Evolutionary conservation across 2,888 invertebrate species (phyloP).

Genomic region (Rotaria magnacalcarata): DNA sequence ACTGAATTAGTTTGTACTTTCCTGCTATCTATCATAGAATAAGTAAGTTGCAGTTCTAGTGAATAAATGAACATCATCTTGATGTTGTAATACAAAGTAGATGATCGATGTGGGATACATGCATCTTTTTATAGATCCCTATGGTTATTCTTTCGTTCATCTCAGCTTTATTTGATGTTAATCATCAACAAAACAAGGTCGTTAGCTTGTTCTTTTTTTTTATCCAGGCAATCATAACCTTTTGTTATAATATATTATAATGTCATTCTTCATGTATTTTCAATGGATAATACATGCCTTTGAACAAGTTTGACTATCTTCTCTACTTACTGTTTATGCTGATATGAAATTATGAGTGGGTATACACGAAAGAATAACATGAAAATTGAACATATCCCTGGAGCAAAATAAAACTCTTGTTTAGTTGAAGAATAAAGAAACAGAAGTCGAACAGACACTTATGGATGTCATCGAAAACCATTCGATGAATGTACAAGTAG

Average conservation of each 20-base stretch:
- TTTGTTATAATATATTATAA: conserved; percentile 12
- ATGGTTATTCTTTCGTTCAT: background rate
- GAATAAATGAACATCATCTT: background rate
- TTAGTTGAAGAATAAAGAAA: background rate
- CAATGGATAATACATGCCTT: background rate
- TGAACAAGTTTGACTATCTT: background rate
- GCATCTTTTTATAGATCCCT: background rate
- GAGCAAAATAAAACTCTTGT: background rate
- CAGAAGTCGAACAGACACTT: conserved; percentile 10
- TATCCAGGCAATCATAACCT: background rate
- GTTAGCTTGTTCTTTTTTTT: background rate
- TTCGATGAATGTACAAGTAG: background rate
- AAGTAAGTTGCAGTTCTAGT: background rate
- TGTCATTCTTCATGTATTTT: background rate
- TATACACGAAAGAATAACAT: background rate
- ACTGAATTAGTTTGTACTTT: background rate
- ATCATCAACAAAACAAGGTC: background rate
- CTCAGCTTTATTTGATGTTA: background rate
- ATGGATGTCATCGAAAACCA: background rate
- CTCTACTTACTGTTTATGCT: background rate
- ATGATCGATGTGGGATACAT: background rate
- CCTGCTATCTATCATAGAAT: background rate
- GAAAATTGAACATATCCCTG: background rate
- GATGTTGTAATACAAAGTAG: background rate
- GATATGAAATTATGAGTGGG: background rate